Evolutionary conservation across 1,140 invertebrate species (phyloP), one percentile per base, ranked within the genome.

Genomic region (Drosophila saltans): DNA sequence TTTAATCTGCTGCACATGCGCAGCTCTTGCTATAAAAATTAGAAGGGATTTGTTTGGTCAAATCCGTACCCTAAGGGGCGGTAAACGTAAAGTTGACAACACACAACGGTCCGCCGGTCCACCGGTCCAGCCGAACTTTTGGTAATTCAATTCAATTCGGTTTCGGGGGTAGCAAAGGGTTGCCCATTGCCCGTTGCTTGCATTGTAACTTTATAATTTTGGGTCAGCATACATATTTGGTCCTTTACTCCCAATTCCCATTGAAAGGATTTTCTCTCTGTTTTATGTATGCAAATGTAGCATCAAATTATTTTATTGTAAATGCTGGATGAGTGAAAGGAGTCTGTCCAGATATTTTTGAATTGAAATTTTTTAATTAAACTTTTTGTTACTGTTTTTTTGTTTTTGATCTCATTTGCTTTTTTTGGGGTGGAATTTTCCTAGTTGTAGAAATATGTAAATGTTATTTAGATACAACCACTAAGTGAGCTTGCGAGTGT

Each of bases 1-100:
- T 69, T 76, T 88, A 86, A 86, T 86, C 83, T 74, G 72, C 73
- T 83, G 84, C 83, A 85, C 81, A 85, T 80, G 81, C 77, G 81
- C 74, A 56, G 41, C 24, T 43, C 48, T 40, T 24, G 66, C 2
- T 6, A 58, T 30, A 41, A 65, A 82, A 82, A 82, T 82, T 82
- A 83, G 84, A 80, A 72, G 70, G 83, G 83, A 86, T 86, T 86
- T 86, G 84, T 83, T 86, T 88, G 83, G 83, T 88, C 83, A 86
- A 88, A 80, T 86, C 82, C 82, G 88, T 69, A 82, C 72, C 74
- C 70, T 80, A 77, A 77, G 64, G 71, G 83, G 66, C 83, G 77
- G 48, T 68, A 81, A 81, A 80, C 74, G 78, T 24, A 52, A 26
- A 52, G 45, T 52, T 52, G 79, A 64, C 62, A 69, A 41, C 59